Evolutionary conservation across 2,888 invertebrate species (phyloP).

Genomic region (Agrotis clavis): DNA sequence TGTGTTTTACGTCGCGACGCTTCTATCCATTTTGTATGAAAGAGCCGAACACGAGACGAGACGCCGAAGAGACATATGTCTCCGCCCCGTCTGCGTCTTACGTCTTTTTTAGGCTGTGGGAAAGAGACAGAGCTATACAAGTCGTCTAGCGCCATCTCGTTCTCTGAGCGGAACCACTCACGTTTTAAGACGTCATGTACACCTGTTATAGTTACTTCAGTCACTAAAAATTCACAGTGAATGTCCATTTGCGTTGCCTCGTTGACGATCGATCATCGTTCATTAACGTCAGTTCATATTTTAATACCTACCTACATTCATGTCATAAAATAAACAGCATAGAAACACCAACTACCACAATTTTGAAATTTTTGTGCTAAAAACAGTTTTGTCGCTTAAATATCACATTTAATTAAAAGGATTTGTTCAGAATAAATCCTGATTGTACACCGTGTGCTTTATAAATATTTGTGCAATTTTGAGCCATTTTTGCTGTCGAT

Average conservation of each 20-base stretch:
- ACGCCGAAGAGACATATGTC: no score
- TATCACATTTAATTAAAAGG: neutral
- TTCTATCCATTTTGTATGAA: no score
- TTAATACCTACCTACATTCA: slow-evolving; percentile 10
- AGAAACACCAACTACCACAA: slow-evolving; percentile 15
- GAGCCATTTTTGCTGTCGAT: slow-evolving; percentile 9
- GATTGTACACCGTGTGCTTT: neutral
- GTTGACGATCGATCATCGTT: slow-evolving; percentile 36
- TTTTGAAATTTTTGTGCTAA: slow-evolving; percentile 20
- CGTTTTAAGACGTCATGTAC: no score
- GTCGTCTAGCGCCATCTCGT: no score
- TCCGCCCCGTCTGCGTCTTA: no score
- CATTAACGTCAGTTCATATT: slow-evolving; percentile 6
- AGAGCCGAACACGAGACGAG: no score
- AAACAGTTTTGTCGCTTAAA: neutral
- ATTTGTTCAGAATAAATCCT: neutral
- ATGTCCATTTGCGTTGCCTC: slow-evolving; percentile 13
- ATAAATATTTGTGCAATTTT: slow-evolving; percentile 21
- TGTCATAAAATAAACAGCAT: slow-evolving; percentile 11
- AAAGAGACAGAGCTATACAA: no score
- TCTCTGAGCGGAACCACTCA: no score
- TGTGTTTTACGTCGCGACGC: no score
- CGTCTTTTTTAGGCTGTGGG: no score
- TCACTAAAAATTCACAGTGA: slow-evolving; percentile 22
- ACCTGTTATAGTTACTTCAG: neutral